Evolutionary conservation across 1,140 invertebrate genomes (phyloP), one percentile per base, ranked within the genome.

Genomic region (Teleopsis dalmanni): DNA sequence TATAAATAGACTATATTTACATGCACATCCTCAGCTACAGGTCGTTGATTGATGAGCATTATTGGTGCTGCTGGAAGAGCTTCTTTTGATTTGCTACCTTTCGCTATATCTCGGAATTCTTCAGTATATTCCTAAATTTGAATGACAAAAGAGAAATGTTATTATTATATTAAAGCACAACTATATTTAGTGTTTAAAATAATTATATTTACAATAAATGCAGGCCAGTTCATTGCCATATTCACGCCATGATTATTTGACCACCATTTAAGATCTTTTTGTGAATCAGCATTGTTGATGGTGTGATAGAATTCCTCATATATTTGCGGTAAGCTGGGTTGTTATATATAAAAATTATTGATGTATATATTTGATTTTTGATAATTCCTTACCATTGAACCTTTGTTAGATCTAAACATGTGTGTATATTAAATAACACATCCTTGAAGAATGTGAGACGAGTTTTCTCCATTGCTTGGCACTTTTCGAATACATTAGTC

Each of bases 201-300:
- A 4, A 14, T 3, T 10, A n/a, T 16, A 63, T 72, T 73, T 81
- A 97, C 95, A 87, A 97, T 93, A 80, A 97, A 98, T 59, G 87
- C 79, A 11, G 95, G 95, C 95, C 95, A 98, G 70, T 92, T 93
- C 94, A 98, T 98, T 26, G 91, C 86, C 95, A 98, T 98, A 69
- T 95, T 95, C 37, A 94, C 84, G 21, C 95, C 95, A 73, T 95
- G 87, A 70, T 92, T 97, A 65, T 94, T 91, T n/a, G 93, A 95
- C 95, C 95, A 98, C 91, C 91, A 98, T 72, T 92, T 94, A 21
- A 98, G 77, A 74, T 98, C 95, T 76, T 96, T 96, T 62, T 93
- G 85, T 53, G 91, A 81, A 74, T 98, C 93, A 3, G 92, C 88
- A 72, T 92, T 95, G 65, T 91, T 90, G 51, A 98, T 87, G 50